Percentiles rank a stretch among this genome's conserved stretches.
phyloP scores from a whole-genome alignment of 2,113 vertebrate species.

The Naja naja region DNA sequence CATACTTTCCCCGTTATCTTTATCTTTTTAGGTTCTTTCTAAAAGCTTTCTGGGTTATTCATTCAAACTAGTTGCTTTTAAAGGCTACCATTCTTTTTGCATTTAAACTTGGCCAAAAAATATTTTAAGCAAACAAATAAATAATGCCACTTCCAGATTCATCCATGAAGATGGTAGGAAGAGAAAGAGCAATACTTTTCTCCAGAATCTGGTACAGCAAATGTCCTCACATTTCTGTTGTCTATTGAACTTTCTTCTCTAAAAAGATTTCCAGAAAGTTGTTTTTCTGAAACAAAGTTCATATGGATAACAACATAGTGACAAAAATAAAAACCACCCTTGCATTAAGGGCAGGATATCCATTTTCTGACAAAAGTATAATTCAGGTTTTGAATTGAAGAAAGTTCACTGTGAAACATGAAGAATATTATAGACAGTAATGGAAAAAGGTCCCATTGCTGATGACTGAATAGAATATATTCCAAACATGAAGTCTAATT shows the following conservation, averaged over 20 bases:
- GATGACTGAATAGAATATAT: background rate
- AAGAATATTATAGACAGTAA: background rate
- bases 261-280: background rate
- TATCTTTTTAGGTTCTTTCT: background rate
- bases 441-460: background rate
- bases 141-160: background rate
- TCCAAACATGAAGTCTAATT: background rate
- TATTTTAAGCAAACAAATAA: background rate
- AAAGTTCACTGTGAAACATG: background rate
- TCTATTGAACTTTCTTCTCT: background rate
- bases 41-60: background rate
- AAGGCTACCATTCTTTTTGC: background rate
- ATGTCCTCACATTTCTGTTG: background rate
- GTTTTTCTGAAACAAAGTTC: background rate
- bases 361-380: background rate
- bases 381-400: background rate
- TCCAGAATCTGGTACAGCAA: background rate
- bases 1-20: background rate
- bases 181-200: background rate
- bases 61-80: background rate
- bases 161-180: background rate
- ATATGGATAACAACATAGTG: background rate
- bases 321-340: slow-evolving; percentile 10
- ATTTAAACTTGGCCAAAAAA: background rate
- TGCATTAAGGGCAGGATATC: background rate